Evolutionary conservation across 2,113 vertebrate genomes (phyloP).

Genomic region (Rhodinocichla rosea): DNA sequence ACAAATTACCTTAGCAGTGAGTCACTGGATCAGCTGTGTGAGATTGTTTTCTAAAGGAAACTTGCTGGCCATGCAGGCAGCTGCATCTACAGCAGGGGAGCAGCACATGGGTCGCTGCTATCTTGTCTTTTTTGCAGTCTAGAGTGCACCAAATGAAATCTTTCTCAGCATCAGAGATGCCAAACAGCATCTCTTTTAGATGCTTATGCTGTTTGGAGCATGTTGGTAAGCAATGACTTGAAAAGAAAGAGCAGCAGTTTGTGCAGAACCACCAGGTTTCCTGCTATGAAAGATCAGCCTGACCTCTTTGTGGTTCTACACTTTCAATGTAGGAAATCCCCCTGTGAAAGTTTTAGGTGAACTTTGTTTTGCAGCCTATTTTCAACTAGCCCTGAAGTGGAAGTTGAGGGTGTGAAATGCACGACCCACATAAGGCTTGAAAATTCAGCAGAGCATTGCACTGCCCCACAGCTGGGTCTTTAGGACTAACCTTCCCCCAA

Average conservation of each 20-base stretch:
- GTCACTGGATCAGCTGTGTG: background rate
- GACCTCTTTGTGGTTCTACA: background rate
- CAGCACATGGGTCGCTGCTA: background rate
- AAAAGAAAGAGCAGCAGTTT: background rate
- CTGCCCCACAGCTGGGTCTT: background rate
- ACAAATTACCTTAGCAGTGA: background rate
- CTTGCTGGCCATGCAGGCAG: background rate
- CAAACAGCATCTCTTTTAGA: background rate
- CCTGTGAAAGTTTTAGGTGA: conserved; percentile 36
- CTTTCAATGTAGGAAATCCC: background rate
- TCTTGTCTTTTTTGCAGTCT: background rate
- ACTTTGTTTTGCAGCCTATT: background rate
- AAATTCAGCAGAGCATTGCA: background rate
- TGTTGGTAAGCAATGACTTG: background rate
- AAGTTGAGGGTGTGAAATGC: background rate
- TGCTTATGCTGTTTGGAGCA: background rate
- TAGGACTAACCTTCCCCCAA: background rate
- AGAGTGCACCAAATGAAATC: background rate
- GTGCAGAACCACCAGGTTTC: background rate
- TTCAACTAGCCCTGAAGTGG: background rate
- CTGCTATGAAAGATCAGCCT: background rate
- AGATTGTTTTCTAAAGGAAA: background rate
- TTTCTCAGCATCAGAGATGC: background rate
- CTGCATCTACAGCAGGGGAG: background rate
- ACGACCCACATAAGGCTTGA: background rate